Evolutionary conservation across 2,797 vertebrate genomes (phyloP), one percentile per base, ranked within the genome.

Genomic region (Bradypodion pumilum): DNA sequence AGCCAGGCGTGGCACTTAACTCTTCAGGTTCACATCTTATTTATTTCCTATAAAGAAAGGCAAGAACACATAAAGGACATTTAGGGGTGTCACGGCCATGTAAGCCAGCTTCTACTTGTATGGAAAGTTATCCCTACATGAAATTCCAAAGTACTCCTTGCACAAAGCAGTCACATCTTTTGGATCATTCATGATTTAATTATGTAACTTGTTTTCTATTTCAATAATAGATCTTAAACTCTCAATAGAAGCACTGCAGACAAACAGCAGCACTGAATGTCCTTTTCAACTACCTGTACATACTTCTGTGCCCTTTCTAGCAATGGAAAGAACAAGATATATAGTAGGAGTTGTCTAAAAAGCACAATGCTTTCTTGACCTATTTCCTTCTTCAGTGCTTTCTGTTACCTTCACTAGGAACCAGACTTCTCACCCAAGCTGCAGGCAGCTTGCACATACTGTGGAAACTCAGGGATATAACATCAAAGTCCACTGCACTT

Each of bases 261-360:
- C 88, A 93, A 90, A 90, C 86, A 85, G 69, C 74, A 93, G 92
- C 86, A 93, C 84, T 92, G 88, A 95, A 94, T 84, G 90, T 94
- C 94, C 93, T 95, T 94, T 56, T 93, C 90, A 86, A 95, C 95
- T 95, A 92, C n/a, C n/a, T n/a, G n/a, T n/a, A n/a, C 86, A 92
- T 90, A 21, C 94, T 93, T 93, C 94, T 95, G 95, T 93, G 62
- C 40, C 94, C 69, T 90, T 93, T 94, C 91, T 93, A 90, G 93
- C 91, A 92, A 91, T 88, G 85, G 83, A 95, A 94, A 94, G 93
- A 89, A 89, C 92, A 94, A 96, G 96, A 95, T 91, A 90, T 93
- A 87, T 93, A 87, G 92, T 94, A 91, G 92, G 93, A 95, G 93
- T 87, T 89, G 81, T 82, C 92, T 89, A 66, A 8, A 66, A 8